Percentiles rank a stretch among this genome's conserved stretches.
Evolutionary conservation across 92 coral and sea anemone species (phyloP).

Genomic region (Heliopora coerulea): DNA sequence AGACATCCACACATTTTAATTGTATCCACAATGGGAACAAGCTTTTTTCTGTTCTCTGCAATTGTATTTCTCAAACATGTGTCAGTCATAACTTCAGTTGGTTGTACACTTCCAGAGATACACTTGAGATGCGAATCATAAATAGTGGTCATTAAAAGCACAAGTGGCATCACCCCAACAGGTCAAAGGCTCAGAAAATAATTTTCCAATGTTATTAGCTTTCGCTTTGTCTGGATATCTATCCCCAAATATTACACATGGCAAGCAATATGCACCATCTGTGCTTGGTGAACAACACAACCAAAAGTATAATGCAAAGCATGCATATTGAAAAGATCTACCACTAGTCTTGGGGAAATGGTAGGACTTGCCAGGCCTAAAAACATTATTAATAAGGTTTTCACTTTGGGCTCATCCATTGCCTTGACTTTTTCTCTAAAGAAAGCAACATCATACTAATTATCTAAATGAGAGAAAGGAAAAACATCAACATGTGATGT

Average conservation of each 20-base stretch:
- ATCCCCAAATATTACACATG: conserved; percentile 18
- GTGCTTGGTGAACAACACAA: conserved; percentile 14
- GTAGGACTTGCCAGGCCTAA: neutral
- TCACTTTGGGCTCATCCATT: neutral
- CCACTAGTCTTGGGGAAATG: neutral
- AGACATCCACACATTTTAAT: too few relatives aligned
- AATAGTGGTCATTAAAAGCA: too few relatives aligned
- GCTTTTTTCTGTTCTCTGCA: too few relatives aligned
- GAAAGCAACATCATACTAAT: conserved; percentile 13
- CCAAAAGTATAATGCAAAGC: neutral
- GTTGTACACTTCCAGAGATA: too few relatives aligned
- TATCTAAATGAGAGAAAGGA: neutral
- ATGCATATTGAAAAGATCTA: neutral
- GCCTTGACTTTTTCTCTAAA: neutral
- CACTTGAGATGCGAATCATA: too few relatives aligned
- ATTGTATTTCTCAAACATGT: too few relatives aligned
- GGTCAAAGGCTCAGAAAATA: conserved; percentile 3
- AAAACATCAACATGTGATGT: neutral
- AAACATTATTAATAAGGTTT: conserved; percentile 6
- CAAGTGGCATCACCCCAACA: conserved; percentile 13
- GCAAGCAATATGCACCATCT: conserved; percentile 16
- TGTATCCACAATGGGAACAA: too few relatives aligned
- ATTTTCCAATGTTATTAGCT: neutral
- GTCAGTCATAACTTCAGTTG: too few relatives aligned
- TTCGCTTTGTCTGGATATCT: neutral